Base-by-base conservation (phyloP, 2,888 invertebrate species). In the Trissonchulus sp. region DNA sequence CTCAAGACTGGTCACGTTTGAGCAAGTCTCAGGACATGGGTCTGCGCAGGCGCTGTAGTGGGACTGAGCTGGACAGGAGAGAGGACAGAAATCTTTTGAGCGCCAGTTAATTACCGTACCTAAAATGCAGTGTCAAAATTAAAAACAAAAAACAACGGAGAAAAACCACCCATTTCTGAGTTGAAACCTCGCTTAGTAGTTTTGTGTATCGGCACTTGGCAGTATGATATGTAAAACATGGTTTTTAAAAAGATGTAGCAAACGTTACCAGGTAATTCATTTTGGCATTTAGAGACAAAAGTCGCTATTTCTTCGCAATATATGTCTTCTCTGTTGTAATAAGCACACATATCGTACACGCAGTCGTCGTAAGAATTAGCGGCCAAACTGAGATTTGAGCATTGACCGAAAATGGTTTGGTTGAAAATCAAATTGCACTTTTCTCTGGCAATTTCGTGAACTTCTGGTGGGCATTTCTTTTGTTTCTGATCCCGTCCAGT, bases 1-100 rank as follows among this genome's bases (percentile, higher is more conserved):
- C 38, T 76, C 63, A 77, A 77, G 76, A 63, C 76, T 15, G 36
- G 30, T 63, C 1, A 77, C 78, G 33, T 78, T 76, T 1, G 80
- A 76, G 69, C 81, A 81, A n/a, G 81, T 79, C 30, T 78, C 77
- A 23, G 80, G 81, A 36, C 81, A 81, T 18, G 79, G 78, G 8
- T 79, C 78, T 23, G 78, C 76, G 74, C 80, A 80, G 18, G 76
- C 63, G 1, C 76, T 74, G 71, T 78, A 78, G 69, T 79, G 77
- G 18, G 79, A 76, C 69, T 81, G 78, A 38, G 74, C 33, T 2
- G 76, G 77, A 68, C 81, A 81, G n/a, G 77, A 76, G 35, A 79
- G 62, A 30, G 77, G 77, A 69, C 81, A 81, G 74, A 68, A 74
- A 23, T 76, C 75, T 30, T 68, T 62, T 8, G 15, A 65, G 31